Conservation (phyloP, 23 tunicate genomes). For the Halocynthia aurantium region DNA sequence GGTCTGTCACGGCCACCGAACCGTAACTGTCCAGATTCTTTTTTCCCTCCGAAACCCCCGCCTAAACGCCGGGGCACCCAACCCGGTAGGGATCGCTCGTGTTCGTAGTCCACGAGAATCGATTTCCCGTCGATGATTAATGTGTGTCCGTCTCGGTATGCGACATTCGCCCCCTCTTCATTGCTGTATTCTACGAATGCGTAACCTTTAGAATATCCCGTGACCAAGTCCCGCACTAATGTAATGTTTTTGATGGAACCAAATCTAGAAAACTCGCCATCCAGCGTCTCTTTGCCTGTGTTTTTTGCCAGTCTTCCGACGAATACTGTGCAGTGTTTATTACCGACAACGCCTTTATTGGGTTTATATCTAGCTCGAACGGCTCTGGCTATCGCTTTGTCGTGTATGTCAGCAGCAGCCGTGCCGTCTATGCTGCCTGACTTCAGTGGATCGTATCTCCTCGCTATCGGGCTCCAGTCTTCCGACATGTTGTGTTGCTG, state of each 20-base stretch:
- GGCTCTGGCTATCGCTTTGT: conserved; percentile 63
- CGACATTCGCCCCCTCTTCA: conserved; percentile 9
- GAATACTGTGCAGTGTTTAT: conserved; percentile 53
- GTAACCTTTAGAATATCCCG: conserved; percentile 70
- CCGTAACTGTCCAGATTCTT: conserved; percentile 83
- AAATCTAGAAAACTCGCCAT: conserved; percentile 42
- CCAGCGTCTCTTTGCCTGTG: conserved; percentile 39
- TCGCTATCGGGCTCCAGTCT: conserved; percentile 42
- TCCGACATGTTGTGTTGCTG: neutral
- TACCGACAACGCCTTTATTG: conserved; percentile 35
- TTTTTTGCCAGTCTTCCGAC: conserved; percentile 48
- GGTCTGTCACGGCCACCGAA: conserved; percentile 85
- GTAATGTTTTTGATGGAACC: conserved; percentile 55
- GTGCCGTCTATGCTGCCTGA: conserved; percentile 87
- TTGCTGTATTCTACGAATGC: conserved; percentile 65
- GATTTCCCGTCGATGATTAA: conserved; percentile 39
- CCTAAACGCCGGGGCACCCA: conserved; percentile 83
- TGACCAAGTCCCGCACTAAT: conserved; percentile 59
- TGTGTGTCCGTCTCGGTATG: conserved; percentile 44
- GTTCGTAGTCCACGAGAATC: conserved; percentile 78
- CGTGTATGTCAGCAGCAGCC: conserved; percentile 52
- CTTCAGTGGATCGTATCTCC: conserved; percentile 64
- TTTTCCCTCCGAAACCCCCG: conserved; percentile 95
- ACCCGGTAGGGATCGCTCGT: conserved; percentile 55
- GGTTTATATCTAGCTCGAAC: conserved; percentile 42